Evolutionary conservation across 1,140 invertebrate species (phyloP).

Genomic region (Apis florea): DNA sequence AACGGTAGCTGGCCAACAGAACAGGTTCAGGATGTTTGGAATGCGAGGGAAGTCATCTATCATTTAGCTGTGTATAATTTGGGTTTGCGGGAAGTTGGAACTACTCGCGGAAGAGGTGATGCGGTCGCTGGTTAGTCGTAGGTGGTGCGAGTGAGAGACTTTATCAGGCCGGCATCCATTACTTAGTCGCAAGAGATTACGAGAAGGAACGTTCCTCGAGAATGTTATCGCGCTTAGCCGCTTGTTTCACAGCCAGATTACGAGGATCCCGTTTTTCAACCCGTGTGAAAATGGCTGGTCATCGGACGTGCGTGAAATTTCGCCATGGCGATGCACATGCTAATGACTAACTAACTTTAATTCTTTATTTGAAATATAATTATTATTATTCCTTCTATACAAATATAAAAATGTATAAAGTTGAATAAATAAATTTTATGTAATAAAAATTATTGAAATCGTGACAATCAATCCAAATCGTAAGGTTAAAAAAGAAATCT

Average conservation of each 20-base stretch:
- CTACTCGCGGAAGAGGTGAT: conserved; percentile 54
- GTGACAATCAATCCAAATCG: too few species aligned
- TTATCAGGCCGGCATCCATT: conserved; percentile 70
- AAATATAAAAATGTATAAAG: too few species aligned
- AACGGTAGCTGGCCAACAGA: background rate
- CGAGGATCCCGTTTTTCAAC: conserved; percentile 24
- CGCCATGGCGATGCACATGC: background rate
- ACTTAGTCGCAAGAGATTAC: conserved; percentile 70
- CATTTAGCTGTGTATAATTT: conserved; percentile 72
- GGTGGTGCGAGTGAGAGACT: conserved; percentile 53
- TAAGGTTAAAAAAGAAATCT: too few species aligned
- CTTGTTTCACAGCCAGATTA: conserved; percentile 58
- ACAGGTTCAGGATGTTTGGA: conserved; percentile 24
- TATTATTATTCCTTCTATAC: too few species aligned
- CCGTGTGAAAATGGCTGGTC: conserved; percentile 29
- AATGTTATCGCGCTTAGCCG: conserved; percentile 60
- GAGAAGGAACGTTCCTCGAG: conserved; percentile 57
- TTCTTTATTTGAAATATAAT: background rate
- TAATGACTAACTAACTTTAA: background rate
- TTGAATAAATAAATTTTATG: too few species aligned
- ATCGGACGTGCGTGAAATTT: conserved; percentile 5
- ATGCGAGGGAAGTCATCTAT: conserved; percentile 63
- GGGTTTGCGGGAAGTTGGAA: conserved; percentile 50
- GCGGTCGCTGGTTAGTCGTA: conserved; percentile 46
- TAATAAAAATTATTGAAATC: too few species aligned